Conservation (phyloP, 92 coral and sea anemone species). For the Porites lobata region DNA sequence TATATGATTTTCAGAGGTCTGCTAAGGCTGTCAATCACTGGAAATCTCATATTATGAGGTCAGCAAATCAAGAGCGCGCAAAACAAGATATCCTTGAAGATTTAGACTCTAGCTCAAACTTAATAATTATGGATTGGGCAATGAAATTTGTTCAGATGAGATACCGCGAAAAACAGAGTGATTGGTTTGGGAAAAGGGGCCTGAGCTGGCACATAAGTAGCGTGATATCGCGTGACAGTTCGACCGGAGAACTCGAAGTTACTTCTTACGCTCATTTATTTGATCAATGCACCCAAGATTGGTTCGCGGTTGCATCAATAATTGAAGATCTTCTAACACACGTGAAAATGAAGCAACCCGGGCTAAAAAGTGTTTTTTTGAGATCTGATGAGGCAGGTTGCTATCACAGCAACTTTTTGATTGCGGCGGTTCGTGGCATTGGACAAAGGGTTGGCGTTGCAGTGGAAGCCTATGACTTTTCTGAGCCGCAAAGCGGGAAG, state of each 20-base stretch:
- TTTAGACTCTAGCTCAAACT: slow-evolving; percentile 31
- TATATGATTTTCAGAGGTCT: slow-evolving; percentile 40
- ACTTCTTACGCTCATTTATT: slow-evolving; percentile 39
- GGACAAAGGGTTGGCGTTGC: slow-evolving; percentile 20
- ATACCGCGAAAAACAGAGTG: background rate
- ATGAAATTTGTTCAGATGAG: slow-evolving; percentile 34
- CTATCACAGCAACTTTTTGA: slow-evolving; percentile 12
- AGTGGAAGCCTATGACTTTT: slow-evolving; percentile 45
- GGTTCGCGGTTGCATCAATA: too few species aligned
- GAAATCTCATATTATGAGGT: slow-evolving; percentile 57
- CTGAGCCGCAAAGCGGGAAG: slow-evolving; percentile 57
- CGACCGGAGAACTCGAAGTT: slow-evolving; percentile 26
- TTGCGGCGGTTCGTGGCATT: background rate
- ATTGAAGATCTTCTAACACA: too few species aligned
- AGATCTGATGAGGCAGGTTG: slow-evolving; percentile 24
- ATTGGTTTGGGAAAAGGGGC: too few species aligned
- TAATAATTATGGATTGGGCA: slow-evolving; percentile 30
- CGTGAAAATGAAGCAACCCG: background rate
- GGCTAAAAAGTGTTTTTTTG: slow-evolving; percentile 11
- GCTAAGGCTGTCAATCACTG: slow-evolving; percentile 25
- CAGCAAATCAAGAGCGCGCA: slow-evolving; percentile 54
- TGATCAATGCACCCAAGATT: too few species aligned
- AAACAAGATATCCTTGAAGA: slow-evolving; percentile 43
- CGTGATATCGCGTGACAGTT: slow-evolving; percentile 19
- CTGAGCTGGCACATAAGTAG: background rate